Evolutionary conservation across 2,888 invertebrate genomes (phyloP).

Genomic region (Chamaedrilus cognettii): DNA sequence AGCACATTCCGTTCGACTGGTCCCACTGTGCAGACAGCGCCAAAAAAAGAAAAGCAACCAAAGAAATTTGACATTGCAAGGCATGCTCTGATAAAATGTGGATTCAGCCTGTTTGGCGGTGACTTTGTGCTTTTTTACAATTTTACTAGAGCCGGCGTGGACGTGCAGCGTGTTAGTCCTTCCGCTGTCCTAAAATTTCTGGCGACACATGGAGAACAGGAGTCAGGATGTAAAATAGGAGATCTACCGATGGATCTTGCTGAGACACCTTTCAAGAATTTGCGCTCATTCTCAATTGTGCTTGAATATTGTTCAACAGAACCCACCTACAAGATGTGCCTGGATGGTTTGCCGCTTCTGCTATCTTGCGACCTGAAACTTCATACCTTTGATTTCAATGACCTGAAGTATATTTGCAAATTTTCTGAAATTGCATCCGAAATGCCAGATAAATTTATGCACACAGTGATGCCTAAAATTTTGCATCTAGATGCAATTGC

Average conservation of each 20-base stretch:
- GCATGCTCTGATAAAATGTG: slow-evolving; percentile 33
- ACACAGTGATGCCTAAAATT: slow-evolving; percentile 23
- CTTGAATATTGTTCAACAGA: slow-evolving; percentile 32
- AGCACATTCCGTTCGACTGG: slow-evolving; percentile 19
- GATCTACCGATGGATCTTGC: slow-evolving; percentile 26
- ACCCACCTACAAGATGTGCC: slow-evolving; percentile 12
- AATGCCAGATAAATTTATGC: slow-evolving; percentile 32
- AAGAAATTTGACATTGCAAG: slow-evolving; percentile 25
- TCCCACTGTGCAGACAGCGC: slow-evolving; percentile 10
- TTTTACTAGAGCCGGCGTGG: slow-evolving; percentile 26
- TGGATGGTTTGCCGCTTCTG: slow-evolving; percentile 35
- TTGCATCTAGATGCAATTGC: slow-evolving; percentile 18
- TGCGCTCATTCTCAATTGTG: slow-evolving; percentile 21
- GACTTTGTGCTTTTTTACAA: slow-evolving; percentile 24
- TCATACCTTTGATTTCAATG: slow-evolving; percentile 29
- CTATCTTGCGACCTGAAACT: slow-evolving; percentile 34
- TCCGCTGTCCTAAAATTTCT: slow-evolving; percentile 35
- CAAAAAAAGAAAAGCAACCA: slow-evolving; percentile 7
- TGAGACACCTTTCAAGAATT: slow-evolving; percentile 30
- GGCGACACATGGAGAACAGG: slow-evolving; percentile 19
- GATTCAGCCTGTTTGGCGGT: slow-evolving; percentile 33
- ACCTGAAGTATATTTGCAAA: slow-evolving; percentile 29
- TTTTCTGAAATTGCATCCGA: slow-evolving; percentile 34
- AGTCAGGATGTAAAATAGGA: slow-evolving; percentile 27
- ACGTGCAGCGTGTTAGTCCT: slow-evolving; percentile 33